phyloP scores from a whole-genome alignment of 1,140 invertebrate species.

The Cherax destructor region DNA sequence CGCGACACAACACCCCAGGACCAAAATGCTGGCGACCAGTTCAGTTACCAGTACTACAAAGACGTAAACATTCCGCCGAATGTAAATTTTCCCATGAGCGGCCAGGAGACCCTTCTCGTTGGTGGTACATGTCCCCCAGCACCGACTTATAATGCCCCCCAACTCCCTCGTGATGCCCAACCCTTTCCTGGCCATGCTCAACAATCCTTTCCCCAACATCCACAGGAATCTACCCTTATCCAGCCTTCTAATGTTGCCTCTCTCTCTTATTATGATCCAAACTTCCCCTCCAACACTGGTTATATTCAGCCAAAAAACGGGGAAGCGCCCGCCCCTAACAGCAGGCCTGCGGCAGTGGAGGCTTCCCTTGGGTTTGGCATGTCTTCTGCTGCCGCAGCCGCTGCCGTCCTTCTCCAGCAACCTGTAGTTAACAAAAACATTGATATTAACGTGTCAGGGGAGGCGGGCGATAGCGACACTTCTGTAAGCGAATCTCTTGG shows the following conservation, averaged over 20 bases:
- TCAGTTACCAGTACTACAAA: constrained; percentile 32
- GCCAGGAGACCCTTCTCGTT: constrained; percentile 65
- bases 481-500: constrained; percentile 68
- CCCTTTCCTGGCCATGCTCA: constrained; percentile 69
- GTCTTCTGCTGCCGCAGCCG: constrained; percentile 38
- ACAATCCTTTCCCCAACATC: constrained; percentile 61
- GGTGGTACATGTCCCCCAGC: constrained; percentile 66
- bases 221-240: constrained; percentile 46
- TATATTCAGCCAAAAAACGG: constrained; percentile 70
- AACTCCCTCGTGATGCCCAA: constrained; percentile 57
- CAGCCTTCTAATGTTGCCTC: constrained; percentile 16
- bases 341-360: constrained; percentile 28
- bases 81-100: constrained; percentile 70
- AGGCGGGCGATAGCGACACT: constrained; percentile 72
- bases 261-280: constrained; percentile 59
- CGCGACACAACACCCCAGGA: constrained; percentile 18
- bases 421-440: constrained; percentile 65
- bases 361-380: constrained; percentile 23
- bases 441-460: constrained; percentile 69
- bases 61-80: constrained; percentile 65
- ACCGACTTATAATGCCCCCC: constrained; percentile 66
- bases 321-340: constrained; percentile 71
- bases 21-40: constrained; percentile 31
- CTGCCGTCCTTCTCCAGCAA: constrained; percentile 50
- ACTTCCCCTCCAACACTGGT: constrained; percentile 57